A percentile compares a stretch with the other conserved stretches of the same genome.
These are phyloP conservation scores for Onchidella celtica DNA, from an alignment of 2,888 invertebrate genomes.

Conservation along the genomic window DNA sequence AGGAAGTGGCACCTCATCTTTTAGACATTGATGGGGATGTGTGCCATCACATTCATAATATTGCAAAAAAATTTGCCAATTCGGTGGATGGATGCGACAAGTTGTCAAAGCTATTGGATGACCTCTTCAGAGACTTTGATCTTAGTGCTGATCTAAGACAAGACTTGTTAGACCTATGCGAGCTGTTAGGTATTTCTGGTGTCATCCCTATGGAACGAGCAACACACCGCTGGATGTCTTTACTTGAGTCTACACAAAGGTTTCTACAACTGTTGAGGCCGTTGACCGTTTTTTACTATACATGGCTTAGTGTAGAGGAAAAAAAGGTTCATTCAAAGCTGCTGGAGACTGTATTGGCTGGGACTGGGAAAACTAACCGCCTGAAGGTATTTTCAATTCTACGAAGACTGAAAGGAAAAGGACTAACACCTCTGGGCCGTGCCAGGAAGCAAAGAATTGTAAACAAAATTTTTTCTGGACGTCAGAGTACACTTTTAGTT, in stretches of 20 bases:
- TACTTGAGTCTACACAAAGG: not conserved
- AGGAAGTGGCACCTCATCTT: constrained; percentile 34
- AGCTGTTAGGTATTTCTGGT: not conserved
- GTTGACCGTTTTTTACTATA: not conserved
- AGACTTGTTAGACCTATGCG: not conserved
- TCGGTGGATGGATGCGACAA: constrained; percentile 35
- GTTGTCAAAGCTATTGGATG: constrained; percentile 40
- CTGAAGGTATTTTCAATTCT: not conserved
- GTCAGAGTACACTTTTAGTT: not conserved
- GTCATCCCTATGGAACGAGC: not conserved
- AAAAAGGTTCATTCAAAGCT: not conserved
- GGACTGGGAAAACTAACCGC: not conserved
- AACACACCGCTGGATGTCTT: not conserved
- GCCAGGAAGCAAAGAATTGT: constrained; percentile 3
- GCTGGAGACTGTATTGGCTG: too few species aligned
- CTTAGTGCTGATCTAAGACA: not conserved
- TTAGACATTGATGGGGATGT: constrained; percentile 54
- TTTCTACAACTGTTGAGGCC: not conserved
- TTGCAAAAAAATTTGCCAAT: constrained; percentile 38
- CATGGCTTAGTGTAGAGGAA: not conserved
- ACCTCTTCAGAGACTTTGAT: constrained; percentile 47
- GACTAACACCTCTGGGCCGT: not conserved
- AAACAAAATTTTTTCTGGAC: not conserved
- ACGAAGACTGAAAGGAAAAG: constrained; percentile 7
- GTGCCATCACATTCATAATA: constrained; percentile 55